These are phyloP conservation scores for Origma solitaria DNA, from an alignment of 2,113 vertebrate genomes.

Conservation along the genomic window DNA sequence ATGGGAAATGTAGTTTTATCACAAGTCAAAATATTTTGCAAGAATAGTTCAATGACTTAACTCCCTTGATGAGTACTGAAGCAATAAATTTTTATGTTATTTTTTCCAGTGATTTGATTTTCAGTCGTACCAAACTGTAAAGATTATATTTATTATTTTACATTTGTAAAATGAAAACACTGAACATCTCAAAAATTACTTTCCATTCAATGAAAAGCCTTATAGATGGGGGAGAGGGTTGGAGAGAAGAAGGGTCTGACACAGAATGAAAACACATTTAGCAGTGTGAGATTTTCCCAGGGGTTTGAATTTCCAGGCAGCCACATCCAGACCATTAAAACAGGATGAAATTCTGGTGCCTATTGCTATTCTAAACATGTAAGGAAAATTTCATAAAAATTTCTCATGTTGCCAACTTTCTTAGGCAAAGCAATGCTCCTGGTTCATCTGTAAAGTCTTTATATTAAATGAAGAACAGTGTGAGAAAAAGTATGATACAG, in stretches of 20 bases:
- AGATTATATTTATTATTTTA: background rate
- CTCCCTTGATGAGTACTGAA: background rate
- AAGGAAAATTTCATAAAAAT: background rate
- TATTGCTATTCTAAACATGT: constrained; percentile 39
- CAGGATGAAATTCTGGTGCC: background rate
- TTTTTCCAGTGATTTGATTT: background rate
- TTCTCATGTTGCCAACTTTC: background rate
- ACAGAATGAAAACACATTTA: background rate
- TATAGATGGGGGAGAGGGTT: background rate
- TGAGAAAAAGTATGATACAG: background rate
- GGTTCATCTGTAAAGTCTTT: background rate
- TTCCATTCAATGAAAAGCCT: background rate
- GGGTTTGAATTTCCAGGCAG: background rate
- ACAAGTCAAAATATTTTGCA: background rate
- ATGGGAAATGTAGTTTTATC: background rate
- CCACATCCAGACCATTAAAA: constrained; percentile 11
- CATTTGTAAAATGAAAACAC: background rate
- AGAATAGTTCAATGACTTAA: background rate
- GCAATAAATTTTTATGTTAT: background rate
- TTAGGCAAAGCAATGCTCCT: background rate
- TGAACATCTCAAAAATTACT: background rate
- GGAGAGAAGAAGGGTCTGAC: background rate
- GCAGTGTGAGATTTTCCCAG: background rate
- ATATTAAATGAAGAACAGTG: background rate
- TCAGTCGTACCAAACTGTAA: background rate